These are phyloP conservation scores for Prunella himalayana DNA, from an alignment of 2,113 vertebrate genomes.

Conservation along the genomic window DNA sequence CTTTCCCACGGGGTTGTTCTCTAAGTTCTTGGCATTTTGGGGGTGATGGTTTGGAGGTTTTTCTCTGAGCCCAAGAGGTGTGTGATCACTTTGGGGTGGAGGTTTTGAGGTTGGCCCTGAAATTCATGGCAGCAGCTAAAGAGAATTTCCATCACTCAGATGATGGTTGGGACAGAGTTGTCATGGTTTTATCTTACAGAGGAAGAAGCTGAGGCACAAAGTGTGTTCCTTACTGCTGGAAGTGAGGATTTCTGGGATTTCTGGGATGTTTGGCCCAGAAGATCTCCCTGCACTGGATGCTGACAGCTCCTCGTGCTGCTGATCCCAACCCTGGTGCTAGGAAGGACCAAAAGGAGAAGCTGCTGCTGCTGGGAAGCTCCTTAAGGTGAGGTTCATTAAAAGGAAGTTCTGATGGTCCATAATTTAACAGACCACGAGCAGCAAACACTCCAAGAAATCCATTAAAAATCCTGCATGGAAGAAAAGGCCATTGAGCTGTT, in stretches of 20 bases:
- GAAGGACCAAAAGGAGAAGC: neutral
- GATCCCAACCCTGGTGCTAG: neutral
- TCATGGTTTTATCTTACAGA: accelerated
- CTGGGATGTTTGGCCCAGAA: neutral
- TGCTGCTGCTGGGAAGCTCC: neutral
- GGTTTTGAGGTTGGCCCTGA: neutral
- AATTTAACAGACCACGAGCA: neutral
- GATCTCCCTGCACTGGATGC: neutral
- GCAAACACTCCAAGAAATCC: neutral
- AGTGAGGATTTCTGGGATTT: neutral
- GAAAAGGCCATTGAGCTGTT: neutral
- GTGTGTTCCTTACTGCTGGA: neutral
- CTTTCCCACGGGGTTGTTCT: neutral
- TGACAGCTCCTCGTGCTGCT: neutral
- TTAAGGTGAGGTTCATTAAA: neutral
- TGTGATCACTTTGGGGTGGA: accelerated
- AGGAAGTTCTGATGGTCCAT: neutral
- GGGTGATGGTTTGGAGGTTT: neutral
- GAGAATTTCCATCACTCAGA: accelerated
- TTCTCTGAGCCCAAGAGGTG: neutral
- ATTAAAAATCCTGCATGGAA: neutral
- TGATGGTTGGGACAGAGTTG: neutral
- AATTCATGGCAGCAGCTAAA: accelerated
- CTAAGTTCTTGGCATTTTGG: neutral
- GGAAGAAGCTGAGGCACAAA: neutral